These are phyloP conservation scores for Maniola jurtina DNA, from an alignment of 1,140 invertebrate genomes.

Conservation along the genomic window DNA sequence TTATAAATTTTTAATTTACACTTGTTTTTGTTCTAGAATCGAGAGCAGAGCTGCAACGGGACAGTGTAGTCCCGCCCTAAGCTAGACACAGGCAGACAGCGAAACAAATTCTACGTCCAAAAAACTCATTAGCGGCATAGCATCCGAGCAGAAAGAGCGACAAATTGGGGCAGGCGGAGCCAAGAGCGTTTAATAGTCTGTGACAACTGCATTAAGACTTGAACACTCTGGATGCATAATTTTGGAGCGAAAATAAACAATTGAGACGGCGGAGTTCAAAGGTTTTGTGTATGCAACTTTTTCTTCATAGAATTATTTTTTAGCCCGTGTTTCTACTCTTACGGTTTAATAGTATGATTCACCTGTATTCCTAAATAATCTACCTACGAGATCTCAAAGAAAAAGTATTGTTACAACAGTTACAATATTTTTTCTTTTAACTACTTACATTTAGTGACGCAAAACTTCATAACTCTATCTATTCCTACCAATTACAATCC, in stretches of 20 bases:
- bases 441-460: too few relatives aligned
- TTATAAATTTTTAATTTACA: too few relatives aligned
- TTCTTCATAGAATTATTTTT: background rate
- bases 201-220: constrained; percentile 41
- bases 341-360: background rate
- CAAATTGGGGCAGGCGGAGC: constrained; percentile 40
- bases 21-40: background rate
- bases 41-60: background rate
- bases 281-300: constrained; percentile 2
- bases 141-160: constrained; percentile 37
- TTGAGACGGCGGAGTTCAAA: constrained; percentile 17
- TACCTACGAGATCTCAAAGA: too few relatives aligned
- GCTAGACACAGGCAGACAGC: constrained; percentile 32
- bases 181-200: constrained; percentile 46
- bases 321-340: background rate
- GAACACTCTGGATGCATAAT: constrained; percentile 32
- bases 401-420: too few relatives aligned
- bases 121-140: constrained; percentile 43
- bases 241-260: constrained; percentile 22
- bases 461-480: too few relatives aligned
- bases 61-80: background rate
- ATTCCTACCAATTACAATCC: too few relatives aligned
- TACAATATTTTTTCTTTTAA: too few relatives aligned
- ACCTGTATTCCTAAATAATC: too few relatives aligned
- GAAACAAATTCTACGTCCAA: constrained; percentile 44